phyloP scores from a whole-genome alignment of 2,797 vertebrate species.

The Austrolebias charrua region DNA sequence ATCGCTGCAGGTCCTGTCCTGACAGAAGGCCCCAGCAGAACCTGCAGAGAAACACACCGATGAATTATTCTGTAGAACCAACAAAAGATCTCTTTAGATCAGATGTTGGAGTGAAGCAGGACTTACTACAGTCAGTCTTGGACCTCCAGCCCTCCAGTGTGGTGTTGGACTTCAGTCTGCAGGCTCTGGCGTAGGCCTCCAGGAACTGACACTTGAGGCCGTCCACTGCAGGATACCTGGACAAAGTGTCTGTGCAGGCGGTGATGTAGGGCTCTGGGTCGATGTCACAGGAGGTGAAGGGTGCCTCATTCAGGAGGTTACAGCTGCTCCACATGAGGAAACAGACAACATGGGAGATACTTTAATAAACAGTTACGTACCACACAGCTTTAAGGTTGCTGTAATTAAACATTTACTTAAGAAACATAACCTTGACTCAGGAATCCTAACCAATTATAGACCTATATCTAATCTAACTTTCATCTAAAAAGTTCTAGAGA shows the following conservation, averaged over 20 bases:
- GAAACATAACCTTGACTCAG: too few species aligned
- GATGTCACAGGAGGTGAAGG: conserved; percentile 8
- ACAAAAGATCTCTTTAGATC: neutral
- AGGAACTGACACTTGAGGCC: conserved; percentile 22
- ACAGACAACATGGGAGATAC: too few species aligned
- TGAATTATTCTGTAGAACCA: too few species aligned
- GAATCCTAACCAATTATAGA: too few species aligned
- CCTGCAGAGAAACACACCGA: conserved; percentile 1
- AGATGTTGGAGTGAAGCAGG: neutral
- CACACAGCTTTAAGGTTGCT: too few species aligned
- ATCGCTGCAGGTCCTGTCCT: conserved; percentile 41
- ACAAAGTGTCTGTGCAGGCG: conserved; percentile 22
- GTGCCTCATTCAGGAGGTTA: conserved; percentile 2
- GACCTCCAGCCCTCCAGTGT: neutral
- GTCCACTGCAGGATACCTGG: conserved; percentile 23
- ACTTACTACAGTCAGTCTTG: conserved; percentile 7
- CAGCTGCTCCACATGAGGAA: too few species aligned
- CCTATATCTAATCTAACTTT: too few species aligned
- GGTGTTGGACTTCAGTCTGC: neutral
- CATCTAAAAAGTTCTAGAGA: too few species aligned
- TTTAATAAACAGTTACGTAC: too few species aligned
- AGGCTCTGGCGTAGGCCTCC: conserved; percentile 19
- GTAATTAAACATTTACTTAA: too few species aligned
- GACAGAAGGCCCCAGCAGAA: conserved; percentile 17
- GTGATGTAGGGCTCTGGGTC: conserved; percentile 7